Conservation (phyloP, 1,140 invertebrate species). For the Wiebesia pumilae region DNA sequence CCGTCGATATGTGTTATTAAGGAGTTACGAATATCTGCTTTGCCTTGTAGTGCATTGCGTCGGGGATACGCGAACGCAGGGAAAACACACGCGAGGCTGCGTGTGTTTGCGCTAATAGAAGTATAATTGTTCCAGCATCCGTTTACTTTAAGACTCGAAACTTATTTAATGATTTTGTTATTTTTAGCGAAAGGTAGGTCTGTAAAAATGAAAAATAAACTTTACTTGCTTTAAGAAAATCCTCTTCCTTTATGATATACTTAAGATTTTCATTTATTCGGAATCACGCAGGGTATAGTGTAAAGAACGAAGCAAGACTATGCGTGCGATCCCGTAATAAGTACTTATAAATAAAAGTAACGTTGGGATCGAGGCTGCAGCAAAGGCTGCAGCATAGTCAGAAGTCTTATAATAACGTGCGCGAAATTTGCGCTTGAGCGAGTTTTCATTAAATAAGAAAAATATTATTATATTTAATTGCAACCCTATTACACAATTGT, state of each 20-base stretch:
- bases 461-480: conserved; percentile 31
- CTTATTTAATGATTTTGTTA: conserved; percentile 16
- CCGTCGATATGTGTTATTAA: conserved; percentile 17
- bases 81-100: not conserved
- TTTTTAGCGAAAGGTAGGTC: not conserved
- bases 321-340: too few species aligned
- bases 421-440: not conserved
- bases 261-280: not conserved
- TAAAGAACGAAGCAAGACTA: not conserved
- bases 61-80: conserved; percentile 8
- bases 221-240: not conserved
- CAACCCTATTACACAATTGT: not conserved
- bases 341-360: too few species aligned
- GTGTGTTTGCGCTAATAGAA: not conserved
- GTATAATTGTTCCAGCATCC: conserved; percentile 42
- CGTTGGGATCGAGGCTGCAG: not conserved
- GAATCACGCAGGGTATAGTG: not conserved
- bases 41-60: not conserved
- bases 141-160: conserved; percentile 28
- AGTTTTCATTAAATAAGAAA: conserved; percentile 1
- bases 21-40: not conserved
- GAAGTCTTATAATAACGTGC: not conserved
- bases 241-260: not conserved
- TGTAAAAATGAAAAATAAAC: not conserved
- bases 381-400: not conserved